These are phyloP conservation scores for Caenorhabditis imperialis DNA, from an alignment of 2,888 invertebrate genomes.

Conservation along the genomic window DNA sequence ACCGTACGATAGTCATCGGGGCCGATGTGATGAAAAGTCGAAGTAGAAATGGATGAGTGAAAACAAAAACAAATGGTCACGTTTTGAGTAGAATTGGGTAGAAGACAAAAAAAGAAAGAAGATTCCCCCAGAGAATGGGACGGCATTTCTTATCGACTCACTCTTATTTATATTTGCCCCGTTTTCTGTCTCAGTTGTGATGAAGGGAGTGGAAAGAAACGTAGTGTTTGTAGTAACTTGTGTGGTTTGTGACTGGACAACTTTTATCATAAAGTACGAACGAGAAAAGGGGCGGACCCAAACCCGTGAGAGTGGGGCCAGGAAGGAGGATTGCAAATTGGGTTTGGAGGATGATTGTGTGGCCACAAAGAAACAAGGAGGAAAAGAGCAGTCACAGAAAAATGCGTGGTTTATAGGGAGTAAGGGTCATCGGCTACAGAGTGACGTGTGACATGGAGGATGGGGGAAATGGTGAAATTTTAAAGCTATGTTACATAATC, in stretches of 20 bases:
- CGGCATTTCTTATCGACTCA: constrained; percentile 28
- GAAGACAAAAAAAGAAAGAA: too few relatives aligned
- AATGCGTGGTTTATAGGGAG: constrained; percentile 44
- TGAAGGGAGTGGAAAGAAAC: too few relatives aligned
- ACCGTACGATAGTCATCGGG: neutral
- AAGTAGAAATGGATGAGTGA: neutral
- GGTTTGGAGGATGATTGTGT: too few relatives aligned
- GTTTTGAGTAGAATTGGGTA: neutral
- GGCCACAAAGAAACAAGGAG: constrained; percentile 4
- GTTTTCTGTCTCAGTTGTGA: constrained; percentile 11
- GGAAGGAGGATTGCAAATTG: too few relatives aligned
- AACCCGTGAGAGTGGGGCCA: too few relatives aligned
- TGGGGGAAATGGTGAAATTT: too few relatives aligned
- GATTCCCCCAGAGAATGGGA: too few relatives aligned
- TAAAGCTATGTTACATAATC: too few relatives aligned
- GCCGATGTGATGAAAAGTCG: neutral
- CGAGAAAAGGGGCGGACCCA: too few relatives aligned
- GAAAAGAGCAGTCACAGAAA: constrained; percentile 25
- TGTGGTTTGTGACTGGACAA: constrained; percentile 14
- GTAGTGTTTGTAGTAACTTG: constrained; percentile 41
- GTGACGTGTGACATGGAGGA: too few relatives aligned
- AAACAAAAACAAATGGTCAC: constrained; percentile 12
- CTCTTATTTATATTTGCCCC: constrained; percentile 44
- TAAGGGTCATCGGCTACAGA: too few relatives aligned
- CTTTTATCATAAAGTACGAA: too few relatives aligned